Conservation (phyloP, 2,888 invertebrate species). For the Ophion ellenae region DNA sequence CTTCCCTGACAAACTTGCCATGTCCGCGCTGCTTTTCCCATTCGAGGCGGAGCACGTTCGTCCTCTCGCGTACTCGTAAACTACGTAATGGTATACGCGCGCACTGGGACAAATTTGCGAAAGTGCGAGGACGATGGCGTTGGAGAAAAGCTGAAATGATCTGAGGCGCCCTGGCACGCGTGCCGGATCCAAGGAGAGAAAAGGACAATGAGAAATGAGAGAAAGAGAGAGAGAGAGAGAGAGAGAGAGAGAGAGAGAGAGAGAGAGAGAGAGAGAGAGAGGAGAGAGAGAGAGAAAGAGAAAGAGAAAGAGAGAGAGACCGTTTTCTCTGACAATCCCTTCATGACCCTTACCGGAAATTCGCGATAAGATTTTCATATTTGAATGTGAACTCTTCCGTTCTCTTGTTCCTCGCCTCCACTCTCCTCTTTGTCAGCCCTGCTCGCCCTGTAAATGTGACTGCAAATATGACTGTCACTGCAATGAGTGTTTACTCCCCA, state of each 20-base stretch:
- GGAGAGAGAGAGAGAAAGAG: slow-evolving; percentile 1
- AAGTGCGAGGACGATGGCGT: slow-evolving; percentile 36
- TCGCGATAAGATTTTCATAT: slow-evolving; percentile 64
- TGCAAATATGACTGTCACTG: background rate
- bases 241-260: slow-evolving; percentile 1
- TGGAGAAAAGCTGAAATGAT: slow-evolving; percentile 3
- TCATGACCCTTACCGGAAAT: slow-evolving; percentile 31
- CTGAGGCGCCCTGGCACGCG: slow-evolving; percentile 54
- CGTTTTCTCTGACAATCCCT: slow-evolving; percentile 37
- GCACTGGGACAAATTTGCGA: slow-evolving; percentile 50
- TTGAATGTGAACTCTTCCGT: slow-evolving; percentile 62
- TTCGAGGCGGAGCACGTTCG: slow-evolving; percentile 68
- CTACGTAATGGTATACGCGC: slow-evolving; percentile 52
- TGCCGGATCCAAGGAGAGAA: slow-evolving; percentile 34
- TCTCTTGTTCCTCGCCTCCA: slow-evolving; percentile 34
- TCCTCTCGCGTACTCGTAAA: slow-evolving; percentile 60
- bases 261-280: too few species aligned
- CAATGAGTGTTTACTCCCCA: slow-evolving; percentile 19
- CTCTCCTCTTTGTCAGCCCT: slow-evolving; percentile 5
- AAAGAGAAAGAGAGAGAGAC: background rate
- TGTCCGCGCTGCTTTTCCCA: slow-evolving; percentile 71
- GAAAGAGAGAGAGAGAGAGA: background rate
- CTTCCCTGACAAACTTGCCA: slow-evolving; percentile 70
- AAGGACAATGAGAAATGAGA: slow-evolving; percentile 13
- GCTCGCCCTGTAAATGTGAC: background rate